Percentiles rank a stretch among this genome's conserved stretches.
Evolutionary conservation across 1,140 invertebrate genomes (phyloP).

Genomic region (Solen grandis): DNA sequence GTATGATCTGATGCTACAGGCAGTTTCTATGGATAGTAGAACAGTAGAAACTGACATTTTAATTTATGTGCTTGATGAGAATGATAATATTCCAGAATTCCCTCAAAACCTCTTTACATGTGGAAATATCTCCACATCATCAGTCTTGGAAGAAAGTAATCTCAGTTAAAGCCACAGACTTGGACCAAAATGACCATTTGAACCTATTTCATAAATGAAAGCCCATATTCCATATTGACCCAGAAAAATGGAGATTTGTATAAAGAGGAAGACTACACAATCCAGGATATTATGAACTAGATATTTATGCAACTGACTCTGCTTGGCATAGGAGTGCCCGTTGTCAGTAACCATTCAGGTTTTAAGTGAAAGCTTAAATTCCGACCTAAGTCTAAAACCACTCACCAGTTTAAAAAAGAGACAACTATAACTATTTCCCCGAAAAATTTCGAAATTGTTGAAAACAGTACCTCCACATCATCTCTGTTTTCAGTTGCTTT

Average conservation of each 20-base stretch:
- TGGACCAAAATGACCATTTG: constrained; percentile 41
- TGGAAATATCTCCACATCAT: neutral
- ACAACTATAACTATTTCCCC: constrained; percentile 6
- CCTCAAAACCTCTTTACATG: neutral
- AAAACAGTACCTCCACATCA: constrained; percentile 39
- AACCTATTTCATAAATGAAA: constrained; percentile 14
- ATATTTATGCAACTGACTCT: constrained; percentile 33
- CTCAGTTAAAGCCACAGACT: constrained; percentile 22
- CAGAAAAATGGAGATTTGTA: constrained; percentile 13
- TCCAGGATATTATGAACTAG: constrained; percentile 25
- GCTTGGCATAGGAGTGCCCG: constrained; percentile 30
- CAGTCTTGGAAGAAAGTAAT: constrained; percentile 22
- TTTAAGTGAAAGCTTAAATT: constrained; percentile 20
- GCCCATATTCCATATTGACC: constrained; percentile 36
- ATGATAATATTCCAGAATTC: constrained; percentile 44
- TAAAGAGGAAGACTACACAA: constrained; percentile 32
- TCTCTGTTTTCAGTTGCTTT: constrained; percentile 30
- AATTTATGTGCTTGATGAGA: constrained; percentile 41
- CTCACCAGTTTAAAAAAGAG: constrained; percentile 25
- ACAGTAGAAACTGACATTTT: constrained; percentile 6
- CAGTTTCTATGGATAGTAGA: constrained; percentile 10
- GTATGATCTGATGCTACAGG: constrained; percentile 28
- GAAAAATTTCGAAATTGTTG: constrained; percentile 36
- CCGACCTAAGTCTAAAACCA: neutral
- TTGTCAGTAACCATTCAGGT: constrained; percentile 1